phyloP scores from a whole-genome alignment of 2,888 invertebrate genomes.

The Luperina nickerlii region DNA sequence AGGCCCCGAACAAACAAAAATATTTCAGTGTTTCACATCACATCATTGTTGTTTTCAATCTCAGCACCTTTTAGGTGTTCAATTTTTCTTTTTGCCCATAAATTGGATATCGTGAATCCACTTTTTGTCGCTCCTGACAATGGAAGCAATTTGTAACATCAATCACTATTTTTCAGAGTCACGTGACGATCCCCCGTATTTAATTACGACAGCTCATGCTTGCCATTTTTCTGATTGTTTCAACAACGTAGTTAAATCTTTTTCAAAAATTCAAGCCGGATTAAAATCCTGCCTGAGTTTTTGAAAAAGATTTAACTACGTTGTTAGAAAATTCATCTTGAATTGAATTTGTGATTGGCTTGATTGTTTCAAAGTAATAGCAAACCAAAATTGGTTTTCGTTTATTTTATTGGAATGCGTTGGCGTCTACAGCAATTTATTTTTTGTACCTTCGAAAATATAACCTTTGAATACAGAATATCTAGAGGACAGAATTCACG shows the following conservation, averaged over 20 bases:
- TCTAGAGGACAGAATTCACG: not conserved
- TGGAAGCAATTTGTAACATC: slow-evolving; percentile 75
- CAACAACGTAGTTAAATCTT: too few species aligned
- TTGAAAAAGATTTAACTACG: slow-evolving; percentile 30
- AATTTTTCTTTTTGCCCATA: slow-evolving; percentile 67
- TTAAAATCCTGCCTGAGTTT: slow-evolving; percentile 16
- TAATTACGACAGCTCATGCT: slow-evolving; percentile 40
- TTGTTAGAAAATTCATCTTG: slow-evolving; percentile 27
- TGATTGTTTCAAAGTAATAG: slow-evolving; percentile 51
- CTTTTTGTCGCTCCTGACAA: slow-evolving; percentile 70
- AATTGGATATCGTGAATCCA: slow-evolving; percentile 72
- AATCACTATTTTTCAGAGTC: slow-evolving; percentile 52
- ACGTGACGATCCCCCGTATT: slow-evolving; percentile 45
- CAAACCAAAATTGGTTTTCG: slow-evolving; percentile 43
- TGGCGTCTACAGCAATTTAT: slow-evolving; percentile 33
- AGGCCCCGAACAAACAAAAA: slow-evolving; percentile 50
- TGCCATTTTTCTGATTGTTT: not conserved
- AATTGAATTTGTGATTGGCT: slow-evolving; percentile 41
- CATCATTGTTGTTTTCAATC: slow-evolving; percentile 60
- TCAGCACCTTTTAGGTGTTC: slow-evolving; percentile 49
- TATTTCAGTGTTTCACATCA: slow-evolving; percentile 38
- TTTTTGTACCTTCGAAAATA: slow-evolving; percentile 36
- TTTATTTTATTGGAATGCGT: slow-evolving; percentile 48
- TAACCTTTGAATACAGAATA: slow-evolving; percentile 21
- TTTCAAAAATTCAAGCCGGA: too few species aligned